These are phyloP conservation scores for Caenorhabditis tropicalis DNA, from an alignment of 1,140 invertebrate genomes.

Conservation along the genomic window DNA sequence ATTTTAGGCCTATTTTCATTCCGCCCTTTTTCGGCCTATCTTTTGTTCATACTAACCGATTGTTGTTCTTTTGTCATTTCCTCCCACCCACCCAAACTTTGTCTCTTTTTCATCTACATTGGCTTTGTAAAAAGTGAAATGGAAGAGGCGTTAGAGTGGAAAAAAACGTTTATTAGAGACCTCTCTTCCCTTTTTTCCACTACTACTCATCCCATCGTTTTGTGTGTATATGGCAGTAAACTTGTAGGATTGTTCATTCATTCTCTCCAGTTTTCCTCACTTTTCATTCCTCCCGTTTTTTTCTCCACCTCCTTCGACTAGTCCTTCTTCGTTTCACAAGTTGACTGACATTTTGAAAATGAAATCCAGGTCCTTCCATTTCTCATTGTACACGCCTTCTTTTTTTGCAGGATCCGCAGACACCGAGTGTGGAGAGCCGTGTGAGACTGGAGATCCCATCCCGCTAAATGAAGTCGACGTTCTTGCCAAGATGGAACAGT, in stretches of 20 bases:
- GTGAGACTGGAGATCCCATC: constrained; percentile 62
- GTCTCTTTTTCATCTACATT: neutral
- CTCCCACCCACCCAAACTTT: neutral
- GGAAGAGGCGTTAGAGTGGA: constrained; percentile 10
- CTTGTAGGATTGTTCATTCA: neutral
- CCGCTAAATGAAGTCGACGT: constrained; percentile 60
- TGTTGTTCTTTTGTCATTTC: constrained; percentile 30
- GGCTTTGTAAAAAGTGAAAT: constrained; percentile 3
- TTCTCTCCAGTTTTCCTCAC: neutral
- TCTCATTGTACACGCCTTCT: neutral
- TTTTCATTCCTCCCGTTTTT: neutral
- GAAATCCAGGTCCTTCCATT: neutral
- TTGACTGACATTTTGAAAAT: constrained; percentile 36
- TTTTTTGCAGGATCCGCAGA: constrained; percentile 55
- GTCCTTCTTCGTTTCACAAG: neutral
- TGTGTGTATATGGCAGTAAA: neutral
- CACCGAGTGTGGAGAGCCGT: constrained; percentile 60
- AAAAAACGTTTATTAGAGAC: constrained; percentile 31
- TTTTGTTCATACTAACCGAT: constrained; percentile 41
- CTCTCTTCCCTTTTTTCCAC: neutral
- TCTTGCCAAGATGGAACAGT: constrained; percentile 69
- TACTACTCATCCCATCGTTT: neutral
- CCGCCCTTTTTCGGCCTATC: neutral
- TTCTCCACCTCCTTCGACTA: neutral
- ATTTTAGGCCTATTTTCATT: constrained; percentile 20